A percentile compares a stretch with the other conserved stretches of the same genome.
These are phyloP conservation scores for Mechanitis mazaeus DNA, from an alignment of 2,888 invertebrate genomes.

Conservation along the genomic window DNA sequence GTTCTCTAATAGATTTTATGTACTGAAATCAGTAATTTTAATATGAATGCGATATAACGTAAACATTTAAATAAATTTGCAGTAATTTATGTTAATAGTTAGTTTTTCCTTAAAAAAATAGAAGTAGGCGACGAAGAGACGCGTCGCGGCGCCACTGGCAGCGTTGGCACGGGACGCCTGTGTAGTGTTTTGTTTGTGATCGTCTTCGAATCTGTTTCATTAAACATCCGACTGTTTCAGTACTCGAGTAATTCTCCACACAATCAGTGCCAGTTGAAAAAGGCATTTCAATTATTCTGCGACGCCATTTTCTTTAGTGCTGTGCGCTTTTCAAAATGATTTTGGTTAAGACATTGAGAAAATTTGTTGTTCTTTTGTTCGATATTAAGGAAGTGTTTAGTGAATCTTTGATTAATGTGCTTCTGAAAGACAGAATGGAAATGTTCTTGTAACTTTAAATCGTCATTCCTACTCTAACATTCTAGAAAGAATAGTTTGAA, in stretches of 20 bases:
- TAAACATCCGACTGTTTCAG: constrained; percentile 68
- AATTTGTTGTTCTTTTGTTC: constrained; percentile 63
- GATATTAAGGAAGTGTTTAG: constrained; percentile 72
- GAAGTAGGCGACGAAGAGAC: constrained; percentile 48
- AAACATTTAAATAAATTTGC: background rate
- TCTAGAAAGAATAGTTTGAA: constrained; percentile 14
- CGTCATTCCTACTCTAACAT: constrained; percentile 31
- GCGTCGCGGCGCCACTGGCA: constrained; percentile 57
- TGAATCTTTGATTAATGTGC: constrained; percentile 68
- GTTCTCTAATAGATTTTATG: no score
- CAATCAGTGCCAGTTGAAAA: constrained; percentile 56
- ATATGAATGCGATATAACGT: background rate
- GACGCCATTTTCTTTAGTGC: constrained; percentile 43
- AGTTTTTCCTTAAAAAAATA: constrained; percentile 52
- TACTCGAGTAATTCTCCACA: constrained; percentile 61
- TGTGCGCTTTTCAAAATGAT: constrained; percentile 38
- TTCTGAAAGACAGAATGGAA: constrained; percentile 63
- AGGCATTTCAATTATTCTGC: constrained; percentile 39
- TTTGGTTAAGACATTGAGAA: constrained; percentile 55
- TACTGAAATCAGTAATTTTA: background rate
- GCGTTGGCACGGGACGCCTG: constrained; percentile 61
- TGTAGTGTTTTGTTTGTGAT: constrained; percentile 58
- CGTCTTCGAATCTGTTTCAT: constrained; percentile 70
- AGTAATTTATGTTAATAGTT: constrained; percentile 12
- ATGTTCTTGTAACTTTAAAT: constrained; percentile 49